phyloP scores from a whole-genome alignment of 1,140 invertebrate genomes.

The Drusus annulatus region DNA sequence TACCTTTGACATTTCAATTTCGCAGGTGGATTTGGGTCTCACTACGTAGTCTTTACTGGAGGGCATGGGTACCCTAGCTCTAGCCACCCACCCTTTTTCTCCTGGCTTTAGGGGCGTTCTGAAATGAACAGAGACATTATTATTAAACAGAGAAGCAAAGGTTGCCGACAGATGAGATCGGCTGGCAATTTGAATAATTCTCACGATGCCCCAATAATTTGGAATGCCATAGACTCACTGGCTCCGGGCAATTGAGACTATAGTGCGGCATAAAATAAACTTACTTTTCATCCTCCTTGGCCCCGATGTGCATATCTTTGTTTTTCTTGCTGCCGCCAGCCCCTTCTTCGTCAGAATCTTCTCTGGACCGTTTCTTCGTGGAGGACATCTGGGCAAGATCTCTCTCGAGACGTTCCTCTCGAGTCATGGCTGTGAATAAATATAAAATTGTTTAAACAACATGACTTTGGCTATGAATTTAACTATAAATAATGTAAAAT shows the following conservation, averaged over 20 bases:
- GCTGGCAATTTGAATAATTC: no score
- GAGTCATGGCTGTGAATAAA: constrained; percentile 76
- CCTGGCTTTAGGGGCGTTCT: constrained; percentile 84
- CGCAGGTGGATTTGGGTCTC: constrained; percentile 91
- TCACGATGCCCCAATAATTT: no score
- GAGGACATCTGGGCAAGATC: constrained; percentile 91
- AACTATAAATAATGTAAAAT: no score
- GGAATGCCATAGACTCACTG: no score
- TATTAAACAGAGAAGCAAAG: no score
- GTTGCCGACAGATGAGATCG: no score
- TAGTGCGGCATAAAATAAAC: background rate
- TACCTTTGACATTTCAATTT: constrained; percentile 87
- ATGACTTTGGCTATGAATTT: no score
- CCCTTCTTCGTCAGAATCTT: constrained; percentile 63
- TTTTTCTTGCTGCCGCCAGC: constrained; percentile 48
- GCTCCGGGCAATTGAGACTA: no score
- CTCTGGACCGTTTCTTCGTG: constrained; percentile 69
- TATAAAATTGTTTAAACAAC: no score
- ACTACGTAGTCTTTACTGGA: constrained; percentile 98
- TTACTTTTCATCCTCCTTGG: constrained; percentile 46
- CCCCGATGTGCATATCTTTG: constrained; percentile 47
- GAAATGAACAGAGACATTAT: constrained; percentile 49
- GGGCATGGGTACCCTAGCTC: constrained; percentile 95
- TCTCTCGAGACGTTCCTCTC: constrained; percentile 90
- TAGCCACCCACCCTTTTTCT: constrained; percentile 94